phyloP scores from a whole-genome alignment of 2,888 invertebrate species.

The Seira ritae region DNA sequence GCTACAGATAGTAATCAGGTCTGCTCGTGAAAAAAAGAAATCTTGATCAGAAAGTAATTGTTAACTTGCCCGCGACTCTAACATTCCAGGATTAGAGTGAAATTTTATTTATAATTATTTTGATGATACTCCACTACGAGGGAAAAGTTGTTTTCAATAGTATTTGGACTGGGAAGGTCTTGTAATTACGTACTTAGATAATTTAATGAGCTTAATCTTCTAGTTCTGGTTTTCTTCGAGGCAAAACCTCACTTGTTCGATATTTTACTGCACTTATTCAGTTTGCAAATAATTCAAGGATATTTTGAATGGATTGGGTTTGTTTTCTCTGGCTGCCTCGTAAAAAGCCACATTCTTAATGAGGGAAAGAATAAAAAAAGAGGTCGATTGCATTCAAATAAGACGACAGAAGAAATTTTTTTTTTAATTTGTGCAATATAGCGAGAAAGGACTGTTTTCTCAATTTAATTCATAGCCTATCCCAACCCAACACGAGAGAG shows the following conservation, averaged over 20 bases:
- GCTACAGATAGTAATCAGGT: too few species aligned
- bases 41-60: too few species aligned
- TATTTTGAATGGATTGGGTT: not conserved
- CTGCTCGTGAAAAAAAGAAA: too few species aligned
- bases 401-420: not conserved
- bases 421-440: not conserved
- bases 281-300: too few species aligned
- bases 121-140: too few species aligned
- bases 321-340: not conserved
- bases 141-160: too few species aligned
- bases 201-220: constrained; percentile 5
- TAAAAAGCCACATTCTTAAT: not conserved
- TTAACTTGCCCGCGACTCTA: too few species aligned
- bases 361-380: not conserved
- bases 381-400: constrained; percentile 11
- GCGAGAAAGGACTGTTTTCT: constrained; percentile 3
- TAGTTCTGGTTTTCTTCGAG: not conserved
- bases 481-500: constrained; percentile 36
- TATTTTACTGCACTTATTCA: not conserved
- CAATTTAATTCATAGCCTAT: constrained; percentile 38
- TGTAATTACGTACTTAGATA: constrained; percentile 14
- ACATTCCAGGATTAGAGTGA: too few species aligned
- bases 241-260: not conserved
- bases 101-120: too few species aligned
- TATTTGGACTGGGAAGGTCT: not conserved